phyloP scores from a whole-genome alignment of 2,113 vertebrate genomes.

The Neotragus pygmaeus region DNA sequence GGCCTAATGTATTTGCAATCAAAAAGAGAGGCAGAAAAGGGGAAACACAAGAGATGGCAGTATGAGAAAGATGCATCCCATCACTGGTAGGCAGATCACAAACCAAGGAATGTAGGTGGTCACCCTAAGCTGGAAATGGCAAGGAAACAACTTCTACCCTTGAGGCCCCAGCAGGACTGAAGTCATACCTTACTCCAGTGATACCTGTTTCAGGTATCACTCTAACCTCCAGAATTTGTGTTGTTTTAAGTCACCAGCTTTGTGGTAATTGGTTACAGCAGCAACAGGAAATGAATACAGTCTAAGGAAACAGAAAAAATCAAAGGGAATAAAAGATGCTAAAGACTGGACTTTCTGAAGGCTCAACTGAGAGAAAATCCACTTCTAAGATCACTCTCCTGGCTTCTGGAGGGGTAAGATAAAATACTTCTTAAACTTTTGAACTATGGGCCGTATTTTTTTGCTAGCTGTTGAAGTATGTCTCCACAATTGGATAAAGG shows the following conservation, averaged over 20 bases:
- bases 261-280: neutral
- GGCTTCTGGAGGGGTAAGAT: neutral
- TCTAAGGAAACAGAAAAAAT: neutral
- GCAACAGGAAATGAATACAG: neutral
- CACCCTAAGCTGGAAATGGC: neutral
- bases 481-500: neutral
- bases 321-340: neutral
- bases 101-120: neutral
- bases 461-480: neutral
- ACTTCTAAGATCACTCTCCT: too few species aligned
- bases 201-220: neutral
- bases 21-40: neutral
- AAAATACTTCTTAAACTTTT: neutral
- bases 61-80: neutral
- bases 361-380: neutral
- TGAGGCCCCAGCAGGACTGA: neutral
- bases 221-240: neutral
- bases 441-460: neutral
- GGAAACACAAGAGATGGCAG: neutral
- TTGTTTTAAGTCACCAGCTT: neutral
- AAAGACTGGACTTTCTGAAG: neutral
- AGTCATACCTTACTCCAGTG: neutral
- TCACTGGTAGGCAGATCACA: neutral
- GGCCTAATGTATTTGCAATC: neutral
- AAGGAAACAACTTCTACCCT: neutral